These are phyloP conservation scores for Bradypodion ventrale DNA, from an alignment of 2,797 vertebrate species.

Conservation along the genomic window DNA sequence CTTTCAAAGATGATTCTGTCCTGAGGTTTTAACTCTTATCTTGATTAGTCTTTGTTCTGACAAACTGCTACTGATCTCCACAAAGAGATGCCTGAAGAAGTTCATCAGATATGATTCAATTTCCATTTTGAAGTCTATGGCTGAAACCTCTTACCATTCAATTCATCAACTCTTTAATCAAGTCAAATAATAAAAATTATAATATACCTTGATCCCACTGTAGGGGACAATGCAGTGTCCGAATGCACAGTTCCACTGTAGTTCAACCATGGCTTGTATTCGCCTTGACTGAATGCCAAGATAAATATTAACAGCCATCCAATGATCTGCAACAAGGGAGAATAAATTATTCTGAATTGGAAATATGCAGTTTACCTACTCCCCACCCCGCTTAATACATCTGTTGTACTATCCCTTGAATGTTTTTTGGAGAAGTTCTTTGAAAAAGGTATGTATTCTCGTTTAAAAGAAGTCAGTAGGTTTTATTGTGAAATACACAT, in stretches of 20 bases:
- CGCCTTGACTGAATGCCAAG: background rate
- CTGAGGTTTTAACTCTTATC: background rate
- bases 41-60: background rate
- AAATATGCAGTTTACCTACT: background rate
- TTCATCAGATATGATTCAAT: background rate
- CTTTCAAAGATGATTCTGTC: background rate
- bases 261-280: background rate
- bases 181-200: background rate
- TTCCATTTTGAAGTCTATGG: background rate
- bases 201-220: background rate
- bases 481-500: background rate
- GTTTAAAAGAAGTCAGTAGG: background rate
- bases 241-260: background rate
- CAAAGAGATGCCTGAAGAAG: background rate
- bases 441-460: background rate
- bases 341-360: background rate
- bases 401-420: background rate
- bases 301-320: background rate
- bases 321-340: background rate
- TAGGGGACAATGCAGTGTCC: background rate
- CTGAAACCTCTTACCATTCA: slow-evolving; percentile 10
- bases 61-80: background rate
- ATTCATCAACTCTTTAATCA: background rate
- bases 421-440: slow-evolving; percentile 6
- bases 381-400: background rate